A percentile compares a stretch with the other conserved stretches of the same genome.
Evolutionary conservation across 1,140 invertebrate species (phyloP).

Genomic region (Drusus annulatus): DNA sequence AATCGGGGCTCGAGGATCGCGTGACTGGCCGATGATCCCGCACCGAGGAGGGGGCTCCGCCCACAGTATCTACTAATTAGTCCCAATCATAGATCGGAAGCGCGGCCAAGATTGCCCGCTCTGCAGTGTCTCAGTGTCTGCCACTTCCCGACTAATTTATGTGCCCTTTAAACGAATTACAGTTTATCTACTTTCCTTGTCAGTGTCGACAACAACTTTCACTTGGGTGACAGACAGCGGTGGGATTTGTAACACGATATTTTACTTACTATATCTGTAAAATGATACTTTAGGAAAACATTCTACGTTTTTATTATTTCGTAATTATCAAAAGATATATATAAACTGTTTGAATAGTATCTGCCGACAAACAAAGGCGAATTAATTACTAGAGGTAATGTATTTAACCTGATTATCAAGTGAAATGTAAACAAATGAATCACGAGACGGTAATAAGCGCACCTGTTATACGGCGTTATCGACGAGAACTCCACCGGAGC

Average conservation of each 20-base stretch:
- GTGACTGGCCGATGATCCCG: not conserved
- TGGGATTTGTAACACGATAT: not conserved
- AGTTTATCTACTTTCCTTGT: not conserved
- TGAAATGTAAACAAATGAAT: not conserved
- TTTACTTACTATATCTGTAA: not conserved
- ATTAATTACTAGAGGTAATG: not conserved
- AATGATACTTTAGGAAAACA: not conserved
- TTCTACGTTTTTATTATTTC: too few relatives aligned
- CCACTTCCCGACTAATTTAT: too few relatives aligned
- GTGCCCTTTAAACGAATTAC: not conserved
- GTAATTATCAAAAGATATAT: too few relatives aligned
- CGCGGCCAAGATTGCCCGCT: not conserved
- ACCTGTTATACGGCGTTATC: not conserved
- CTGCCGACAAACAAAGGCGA: not conserved
- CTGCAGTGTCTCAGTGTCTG: too few relatives aligned
- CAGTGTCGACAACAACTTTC: not conserved
- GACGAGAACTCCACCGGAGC: not conserved
- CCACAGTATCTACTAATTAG: not conserved
- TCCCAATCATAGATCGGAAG: not conserved
- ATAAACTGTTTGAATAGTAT: too few relatives aligned
- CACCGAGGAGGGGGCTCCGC: not conserved
- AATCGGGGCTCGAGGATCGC: not conserved
- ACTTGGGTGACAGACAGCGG: not conserved
- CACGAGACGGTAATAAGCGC: constrained; percentile 18
- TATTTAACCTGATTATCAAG: constrained; percentile 20